Evolutionary conservation across 2,113 vertebrate species (phyloP).

Genomic region (Eleginops maclovinus): DNA sequence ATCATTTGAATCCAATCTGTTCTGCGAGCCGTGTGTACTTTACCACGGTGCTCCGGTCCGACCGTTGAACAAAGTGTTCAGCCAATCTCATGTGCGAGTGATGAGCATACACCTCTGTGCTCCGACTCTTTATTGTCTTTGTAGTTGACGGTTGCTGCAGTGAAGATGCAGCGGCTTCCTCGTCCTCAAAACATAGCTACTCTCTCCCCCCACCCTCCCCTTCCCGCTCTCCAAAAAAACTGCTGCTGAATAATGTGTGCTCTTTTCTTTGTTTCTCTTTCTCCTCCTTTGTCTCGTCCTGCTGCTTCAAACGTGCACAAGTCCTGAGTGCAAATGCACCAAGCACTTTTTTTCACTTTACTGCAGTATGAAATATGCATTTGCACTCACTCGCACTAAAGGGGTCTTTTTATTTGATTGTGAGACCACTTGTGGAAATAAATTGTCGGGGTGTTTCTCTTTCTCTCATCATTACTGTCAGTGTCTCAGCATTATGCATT

Average conservation of each 20-base stretch:
- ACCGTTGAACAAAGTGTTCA: not conserved
- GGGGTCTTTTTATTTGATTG: not conserved
- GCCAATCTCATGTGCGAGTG: slow-evolving; percentile 35
- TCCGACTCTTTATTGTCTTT: slow-evolving; percentile 24
- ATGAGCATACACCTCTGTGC: slow-evolving; percentile 6
- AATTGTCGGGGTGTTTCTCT: slow-evolving; percentile 1
- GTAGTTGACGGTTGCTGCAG: slow-evolving; percentile 59
- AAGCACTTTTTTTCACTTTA: slow-evolving; percentile 11
- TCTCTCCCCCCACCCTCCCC: slow-evolving; percentile 1
- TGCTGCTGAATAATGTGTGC: slow-evolving; percentile 58
- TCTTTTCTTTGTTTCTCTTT: slow-evolving; percentile 27
- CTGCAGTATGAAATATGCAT: slow-evolving; percentile 42
- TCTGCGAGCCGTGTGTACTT: not conserved
- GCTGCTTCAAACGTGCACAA: not conserved
- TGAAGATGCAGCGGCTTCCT: slow-evolving; percentile 58
- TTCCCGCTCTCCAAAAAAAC: slow-evolving; percentile 27
- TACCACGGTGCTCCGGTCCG: not conserved
- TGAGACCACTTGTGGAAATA: not conserved
- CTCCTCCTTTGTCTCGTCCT: slow-evolving; percentile 39
- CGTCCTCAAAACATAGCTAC: slow-evolving; percentile 47
- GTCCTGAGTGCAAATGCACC: slow-evolving; percentile 26
- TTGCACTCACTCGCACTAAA: not conserved
- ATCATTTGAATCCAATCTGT: slow-evolving; percentile 40
- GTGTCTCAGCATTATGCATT: slow-evolving; percentile 24
- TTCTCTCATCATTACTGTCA: slow-evolving; percentile 15